phyloP scores from a whole-genome alignment of 2,888 invertebrate species.

The Drosophila dives region DNA sequence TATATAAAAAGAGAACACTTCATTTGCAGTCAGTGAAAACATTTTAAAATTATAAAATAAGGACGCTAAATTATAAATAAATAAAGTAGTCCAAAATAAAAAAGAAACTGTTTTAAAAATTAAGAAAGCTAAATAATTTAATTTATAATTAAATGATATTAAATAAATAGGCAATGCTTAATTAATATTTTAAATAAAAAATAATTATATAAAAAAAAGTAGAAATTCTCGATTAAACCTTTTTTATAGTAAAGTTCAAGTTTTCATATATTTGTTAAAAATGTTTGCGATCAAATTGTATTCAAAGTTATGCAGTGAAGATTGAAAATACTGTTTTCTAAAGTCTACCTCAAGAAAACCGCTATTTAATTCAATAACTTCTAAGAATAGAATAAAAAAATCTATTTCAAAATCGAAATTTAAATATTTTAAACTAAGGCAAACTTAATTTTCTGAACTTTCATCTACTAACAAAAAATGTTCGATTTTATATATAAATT shows the following conservation, averaged over 20 bases:
- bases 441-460: not conserved
- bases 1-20: not conserved
- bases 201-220: not conserved
- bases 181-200: not conserved
- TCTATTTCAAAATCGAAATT: not conserved
- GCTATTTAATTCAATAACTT: not conserved
- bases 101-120: not conserved
- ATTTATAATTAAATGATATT: not conserved
- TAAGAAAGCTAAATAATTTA: accelerated
- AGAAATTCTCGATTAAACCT: not conserved
- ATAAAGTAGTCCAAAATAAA: not conserved
- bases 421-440: not conserved
- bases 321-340: not conserved
- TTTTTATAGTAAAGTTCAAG: not conserved
- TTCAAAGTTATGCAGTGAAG: not conserved
- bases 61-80: not conserved
- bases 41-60: not conserved
- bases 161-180: not conserved
- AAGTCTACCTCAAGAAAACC: not conserved
- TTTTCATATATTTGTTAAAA: not conserved
- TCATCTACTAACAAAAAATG: not conserved
- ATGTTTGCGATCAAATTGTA: not conserved
- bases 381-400: not conserved
- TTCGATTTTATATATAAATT: no score
- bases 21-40: not conserved